These are phyloP conservation scores for Perca fluviatilis DNA, from an alignment of 2,113 vertebrate genomes.

Conservation along the genomic window DNA sequence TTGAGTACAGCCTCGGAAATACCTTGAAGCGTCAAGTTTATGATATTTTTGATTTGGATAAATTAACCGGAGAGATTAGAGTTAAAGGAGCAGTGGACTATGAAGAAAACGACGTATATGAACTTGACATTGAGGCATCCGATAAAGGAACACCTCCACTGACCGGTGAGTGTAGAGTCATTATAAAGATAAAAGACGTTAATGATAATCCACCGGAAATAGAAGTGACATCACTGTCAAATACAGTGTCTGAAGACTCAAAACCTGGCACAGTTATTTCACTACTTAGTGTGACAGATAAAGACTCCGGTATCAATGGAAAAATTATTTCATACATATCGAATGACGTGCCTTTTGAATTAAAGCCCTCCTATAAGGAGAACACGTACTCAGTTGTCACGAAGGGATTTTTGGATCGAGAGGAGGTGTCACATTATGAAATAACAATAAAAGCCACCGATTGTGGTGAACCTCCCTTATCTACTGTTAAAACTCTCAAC, in stretches of 20 bases:
- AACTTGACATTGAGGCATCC: constrained; percentile 57
- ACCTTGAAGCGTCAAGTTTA: constrained; percentile 22
- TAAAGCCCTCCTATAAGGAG: constrained; percentile 61
- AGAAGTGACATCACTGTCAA: constrained; percentile 54
- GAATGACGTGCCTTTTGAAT: constrained; percentile 69
- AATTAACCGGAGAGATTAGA: constrained; percentile 45
- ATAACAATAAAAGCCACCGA: constrained; percentile 78
- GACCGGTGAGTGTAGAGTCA: constrained; percentile 30
- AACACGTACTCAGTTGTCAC: constrained; percentile 69
- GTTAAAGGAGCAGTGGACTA: constrained; percentile 44
- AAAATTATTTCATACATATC: constrained; percentile 60
- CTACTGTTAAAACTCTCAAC: constrained; percentile 58
- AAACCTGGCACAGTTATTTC: constrained; percentile 59
- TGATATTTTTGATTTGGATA: constrained; percentile 53
- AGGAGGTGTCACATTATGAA: constrained; percentile 81
- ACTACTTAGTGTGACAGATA: constrained; percentile 54
- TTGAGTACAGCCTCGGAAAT: constrained; percentile 65
- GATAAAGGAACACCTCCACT: constrained; percentile 49
- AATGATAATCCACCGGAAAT: constrained; percentile 62
- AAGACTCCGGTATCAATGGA: constrained; percentile 54
- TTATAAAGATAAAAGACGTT: constrained; percentile 36
- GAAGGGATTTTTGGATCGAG: constrained; percentile 54
- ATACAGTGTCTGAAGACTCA: constrained; percentile 41
- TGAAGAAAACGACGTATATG: constrained; percentile 56
- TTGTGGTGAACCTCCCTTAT: constrained; percentile 73